Evolutionary conservation across 2,888 invertebrate genomes (phyloP).

Genomic region (Eupithecia vulgata): DNA sequence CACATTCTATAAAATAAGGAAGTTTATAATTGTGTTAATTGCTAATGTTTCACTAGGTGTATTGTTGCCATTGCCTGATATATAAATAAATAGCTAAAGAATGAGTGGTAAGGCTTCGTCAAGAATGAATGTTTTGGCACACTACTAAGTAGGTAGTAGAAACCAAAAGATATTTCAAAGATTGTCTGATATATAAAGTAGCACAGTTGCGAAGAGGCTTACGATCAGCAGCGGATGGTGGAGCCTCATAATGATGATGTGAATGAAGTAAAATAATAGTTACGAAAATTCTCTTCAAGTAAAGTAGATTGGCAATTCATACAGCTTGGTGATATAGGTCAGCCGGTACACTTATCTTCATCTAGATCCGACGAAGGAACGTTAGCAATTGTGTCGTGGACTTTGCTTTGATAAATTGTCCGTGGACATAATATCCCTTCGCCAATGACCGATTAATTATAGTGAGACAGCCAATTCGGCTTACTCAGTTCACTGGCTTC

Average conservation of each 20-base stretch:
- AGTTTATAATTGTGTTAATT: too few species aligned
- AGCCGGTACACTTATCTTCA: constrained; percentile 35
- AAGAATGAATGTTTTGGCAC: neutral
- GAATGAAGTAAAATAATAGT: neutral
- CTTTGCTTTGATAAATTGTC: constrained; percentile 70
- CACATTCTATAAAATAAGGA: too few species aligned
- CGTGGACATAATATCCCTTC: constrained; percentile 72
- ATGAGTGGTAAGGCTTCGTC: neutral
- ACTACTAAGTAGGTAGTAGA: neutral
- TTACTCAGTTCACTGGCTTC: constrained; percentile 73
- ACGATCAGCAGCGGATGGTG: neutral
- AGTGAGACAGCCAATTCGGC: constrained; percentile 70
- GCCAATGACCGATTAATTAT: constrained; percentile 74
- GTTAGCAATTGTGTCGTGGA: constrained; percentile 31
- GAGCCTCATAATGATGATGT: neutral
- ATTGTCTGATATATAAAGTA: too few species aligned
- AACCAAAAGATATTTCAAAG: neutral
- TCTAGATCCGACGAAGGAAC: constrained; percentile 28
- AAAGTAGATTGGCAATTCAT: constrained; percentile 1
- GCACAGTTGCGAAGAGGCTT: neutral
- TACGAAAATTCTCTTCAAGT: neutral
- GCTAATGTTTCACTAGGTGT: too few species aligned
- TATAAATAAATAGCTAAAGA: neutral
- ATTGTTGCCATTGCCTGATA: too few species aligned
- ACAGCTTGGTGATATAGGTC: constrained; percentile 27